Conservation (phyloP, 2,888 invertebrate genomes). For the Drosophila flavopinicola region DNA sequence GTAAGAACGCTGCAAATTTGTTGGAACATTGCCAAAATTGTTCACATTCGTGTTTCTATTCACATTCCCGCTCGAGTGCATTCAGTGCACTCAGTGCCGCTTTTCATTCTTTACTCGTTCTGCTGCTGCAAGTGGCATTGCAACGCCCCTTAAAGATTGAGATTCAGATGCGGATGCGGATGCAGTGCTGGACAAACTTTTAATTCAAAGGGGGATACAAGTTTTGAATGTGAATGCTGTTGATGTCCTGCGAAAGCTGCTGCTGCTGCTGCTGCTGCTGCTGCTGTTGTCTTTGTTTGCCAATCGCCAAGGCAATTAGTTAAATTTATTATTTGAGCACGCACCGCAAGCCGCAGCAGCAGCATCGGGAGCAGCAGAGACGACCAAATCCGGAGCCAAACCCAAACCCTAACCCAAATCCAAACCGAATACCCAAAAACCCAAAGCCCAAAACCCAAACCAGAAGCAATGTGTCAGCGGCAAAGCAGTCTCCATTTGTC, state of each 20-base stretch:
- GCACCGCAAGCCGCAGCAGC: conserved; percentile 60
- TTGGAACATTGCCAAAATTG: conserved; percentile 62
- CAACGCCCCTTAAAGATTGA: conserved; percentile 39
- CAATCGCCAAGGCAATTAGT: conserved; percentile 75
- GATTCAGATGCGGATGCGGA: background rate
- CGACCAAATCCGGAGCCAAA: conserved; percentile 21
- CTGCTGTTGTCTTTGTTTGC: conserved; percentile 44
- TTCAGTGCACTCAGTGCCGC: conserved; percentile 11
- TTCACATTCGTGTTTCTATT: conserved; percentile 11
- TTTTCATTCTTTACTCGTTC: conserved; percentile 5
- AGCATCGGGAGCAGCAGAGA: conserved; percentile 13
- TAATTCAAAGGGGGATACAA: conserved; percentile 16
- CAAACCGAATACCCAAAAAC: conserved; percentile 3
- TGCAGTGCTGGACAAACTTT: conserved; percentile 30
- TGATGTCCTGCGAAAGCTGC: conserved; percentile 5
- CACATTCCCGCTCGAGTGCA: background rate
- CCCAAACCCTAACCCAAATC: background rate
- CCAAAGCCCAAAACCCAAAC: conserved; percentile 18
- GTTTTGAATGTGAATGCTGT: conserved; percentile 39
- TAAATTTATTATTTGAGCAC: conserved; percentile 77
- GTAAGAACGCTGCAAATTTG: conserved; percentile 39
- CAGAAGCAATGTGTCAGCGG: conserved; percentile 56
- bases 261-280: conserved; percentile 21
- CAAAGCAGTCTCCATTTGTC: conserved; percentile 74
- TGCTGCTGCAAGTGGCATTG: conserved; percentile 31